Percentiles rank a stretch among this genome's conserved stretches.
Conservation (phyloP, 2,113 vertebrate genomes). For the Tretioscincus oriximinensis region DNA sequence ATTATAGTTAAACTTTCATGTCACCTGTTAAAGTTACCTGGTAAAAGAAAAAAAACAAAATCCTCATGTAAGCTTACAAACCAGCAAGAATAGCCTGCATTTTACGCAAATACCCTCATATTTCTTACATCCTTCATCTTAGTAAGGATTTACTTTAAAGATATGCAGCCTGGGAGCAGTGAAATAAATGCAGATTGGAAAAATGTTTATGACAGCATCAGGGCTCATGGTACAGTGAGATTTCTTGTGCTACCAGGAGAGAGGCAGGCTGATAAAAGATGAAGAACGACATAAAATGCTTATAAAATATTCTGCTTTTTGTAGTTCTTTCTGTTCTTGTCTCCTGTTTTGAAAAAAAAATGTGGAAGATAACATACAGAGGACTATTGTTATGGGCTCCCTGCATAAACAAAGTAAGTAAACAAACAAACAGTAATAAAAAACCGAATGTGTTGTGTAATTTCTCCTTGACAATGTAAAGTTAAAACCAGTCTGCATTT, state of each 20-base stretch:
- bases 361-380: neutral
- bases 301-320: neutral
- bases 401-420: no score
- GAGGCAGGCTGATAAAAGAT: constrained; percentile 3
- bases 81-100: neutral
- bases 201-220: neutral
- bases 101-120: constrained; percentile 8
- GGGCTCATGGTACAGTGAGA: neutral
- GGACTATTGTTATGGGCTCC: no score
- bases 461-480: neutral
- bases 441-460: neutral
- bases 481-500: neutral
- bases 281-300: neutral
- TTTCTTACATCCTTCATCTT: neutral
- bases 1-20: neutral
- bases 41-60: neutral
- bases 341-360: neutral
- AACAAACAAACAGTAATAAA: no score
- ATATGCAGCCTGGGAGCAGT: neutral
- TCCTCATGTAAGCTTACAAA: constrained; percentile 8
- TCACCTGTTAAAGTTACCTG: neutral
- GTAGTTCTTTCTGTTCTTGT: neutral
- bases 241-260: neutral
- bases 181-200: constrained; percentile 18
- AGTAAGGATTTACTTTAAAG: constrained; percentile 12